Conservation (phyloP, 2,113 vertebrate genomes). For the Pteruthius melanotis region DNA sequence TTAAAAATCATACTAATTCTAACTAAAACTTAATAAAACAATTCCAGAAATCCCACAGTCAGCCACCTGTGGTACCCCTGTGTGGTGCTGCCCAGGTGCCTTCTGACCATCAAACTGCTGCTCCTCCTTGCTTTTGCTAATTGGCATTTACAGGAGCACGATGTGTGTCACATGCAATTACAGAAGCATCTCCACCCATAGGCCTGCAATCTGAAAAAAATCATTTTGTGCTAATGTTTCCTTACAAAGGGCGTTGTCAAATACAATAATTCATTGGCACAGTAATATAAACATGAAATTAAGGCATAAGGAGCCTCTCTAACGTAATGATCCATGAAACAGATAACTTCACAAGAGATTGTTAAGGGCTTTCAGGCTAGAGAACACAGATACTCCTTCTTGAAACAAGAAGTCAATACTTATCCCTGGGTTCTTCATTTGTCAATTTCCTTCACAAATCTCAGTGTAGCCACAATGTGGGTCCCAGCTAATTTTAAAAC, state of each 20-base stretch:
- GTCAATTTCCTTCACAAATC: not conserved
- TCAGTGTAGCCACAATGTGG: not conserved
- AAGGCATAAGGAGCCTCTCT: not conserved
- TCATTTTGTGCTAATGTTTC: not conserved
- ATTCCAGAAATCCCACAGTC: no score
- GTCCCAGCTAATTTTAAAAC: not conserved
- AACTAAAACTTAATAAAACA: no score
- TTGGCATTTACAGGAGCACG: not conserved
- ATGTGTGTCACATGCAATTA: not conserved
- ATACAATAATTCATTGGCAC: not conserved
- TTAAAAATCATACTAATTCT: no score
- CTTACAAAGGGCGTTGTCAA: not conserved
- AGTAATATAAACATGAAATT: conserved; percentile 3
- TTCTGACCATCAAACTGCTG: not conserved
- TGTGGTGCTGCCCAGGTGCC: not conserved
- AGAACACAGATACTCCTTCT: not conserved
- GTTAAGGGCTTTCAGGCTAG: not conserved
- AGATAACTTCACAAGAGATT: not conserved
- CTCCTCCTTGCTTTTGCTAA: not conserved
- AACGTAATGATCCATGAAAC: not conserved
- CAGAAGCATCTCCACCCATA: not conserved
- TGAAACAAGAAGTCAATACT: conserved; percentile 26
- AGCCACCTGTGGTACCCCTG: not conserved
- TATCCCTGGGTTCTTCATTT: not conserved
- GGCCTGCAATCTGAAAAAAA: not conserved